phyloP scores from a whole-genome alignment of 2,888 invertebrate species.

The Euplexia lucipara region DNA sequence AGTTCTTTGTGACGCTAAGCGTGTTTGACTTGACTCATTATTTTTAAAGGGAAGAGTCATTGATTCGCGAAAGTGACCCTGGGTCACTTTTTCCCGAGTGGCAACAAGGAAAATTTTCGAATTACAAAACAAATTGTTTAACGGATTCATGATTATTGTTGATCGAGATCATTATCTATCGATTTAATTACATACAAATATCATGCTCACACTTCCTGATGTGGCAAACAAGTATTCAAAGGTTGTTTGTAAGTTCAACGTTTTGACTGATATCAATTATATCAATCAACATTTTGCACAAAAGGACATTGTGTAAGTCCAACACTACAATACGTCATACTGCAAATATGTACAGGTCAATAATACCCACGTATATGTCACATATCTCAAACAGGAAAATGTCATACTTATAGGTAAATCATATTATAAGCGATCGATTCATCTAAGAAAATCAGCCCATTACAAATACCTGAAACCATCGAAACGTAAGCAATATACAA shows the following conservation, averaged over 20 bases:
- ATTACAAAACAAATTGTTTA: conserved; percentile 18
- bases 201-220: background rate
- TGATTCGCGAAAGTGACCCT: conserved; percentile 75
- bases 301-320: background rate
- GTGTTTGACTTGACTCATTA: conserved; percentile 85
- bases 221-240: background rate
- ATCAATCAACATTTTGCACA: conserved; percentile 1
- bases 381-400: conserved; percentile 23
- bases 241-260: no score
- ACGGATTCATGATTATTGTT: conserved; percentile 17
- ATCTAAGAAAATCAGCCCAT: conserved; percentile 26
- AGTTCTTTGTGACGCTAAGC: conserved; percentile 82
- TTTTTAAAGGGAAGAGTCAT: conserved; percentile 75
- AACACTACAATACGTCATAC: background rate
- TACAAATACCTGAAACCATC: conserved; percentile 12
- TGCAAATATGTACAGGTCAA: no score
- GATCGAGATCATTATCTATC: conserved; percentile 3
- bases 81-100: conserved; percentile 47
- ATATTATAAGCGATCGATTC: conserved; percentile 10
- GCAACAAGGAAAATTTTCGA: conserved; percentile 58
- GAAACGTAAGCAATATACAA: conserved; percentile 16
- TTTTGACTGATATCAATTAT: background rate
- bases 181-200: conserved; percentile 10
- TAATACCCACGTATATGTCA: background rate
- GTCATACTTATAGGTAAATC: conserved; percentile 15